Percentiles rank a stretch among this genome's conserved stretches.
These are phyloP conservation scores for Calyptommatus sinebrachiatus DNA, from an alignment of 2,113 vertebrate species.

Conservation along the genomic window DNA sequence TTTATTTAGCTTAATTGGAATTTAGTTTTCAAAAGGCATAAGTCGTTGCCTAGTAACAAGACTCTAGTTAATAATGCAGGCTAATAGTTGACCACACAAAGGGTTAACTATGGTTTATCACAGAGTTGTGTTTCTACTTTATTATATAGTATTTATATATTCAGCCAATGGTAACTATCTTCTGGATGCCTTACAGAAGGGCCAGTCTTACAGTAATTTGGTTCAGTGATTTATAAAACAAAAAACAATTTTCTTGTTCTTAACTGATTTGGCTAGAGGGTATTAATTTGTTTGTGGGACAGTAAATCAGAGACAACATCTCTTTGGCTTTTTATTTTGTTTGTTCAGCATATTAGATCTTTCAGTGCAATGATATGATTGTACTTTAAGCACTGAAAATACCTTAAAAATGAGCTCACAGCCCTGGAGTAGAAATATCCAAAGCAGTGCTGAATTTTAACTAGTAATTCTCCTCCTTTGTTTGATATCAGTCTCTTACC, in stretches of 20 bases:
- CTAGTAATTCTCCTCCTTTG: background rate
- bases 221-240: background rate
- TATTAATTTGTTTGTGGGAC: background rate
- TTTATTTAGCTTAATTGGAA: background rate
- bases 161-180: fast-evolving
- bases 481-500: slow-evolving; percentile 63
- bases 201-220: no score
- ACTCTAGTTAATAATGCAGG: background rate
- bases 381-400: slow-evolving; percentile 16
- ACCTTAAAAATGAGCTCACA: background rate
- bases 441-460: slow-evolving; percentile 14
- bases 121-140: background rate
- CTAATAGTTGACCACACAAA: background rate
- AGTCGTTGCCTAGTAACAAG: background rate
- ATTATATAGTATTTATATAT: background rate
- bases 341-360: background rate
- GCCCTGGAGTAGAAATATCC: background rate
- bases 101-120: background rate
- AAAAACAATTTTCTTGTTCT: background rate
- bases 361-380: background rate
- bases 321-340: background rate
- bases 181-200: background rate
- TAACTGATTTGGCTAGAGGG: background rate
- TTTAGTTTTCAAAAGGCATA: background rate
- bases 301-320: background rate